phyloP scores from a whole-genome alignment of 2,797 vertebrate species.

The Gephyroberyx darwinii region DNA sequence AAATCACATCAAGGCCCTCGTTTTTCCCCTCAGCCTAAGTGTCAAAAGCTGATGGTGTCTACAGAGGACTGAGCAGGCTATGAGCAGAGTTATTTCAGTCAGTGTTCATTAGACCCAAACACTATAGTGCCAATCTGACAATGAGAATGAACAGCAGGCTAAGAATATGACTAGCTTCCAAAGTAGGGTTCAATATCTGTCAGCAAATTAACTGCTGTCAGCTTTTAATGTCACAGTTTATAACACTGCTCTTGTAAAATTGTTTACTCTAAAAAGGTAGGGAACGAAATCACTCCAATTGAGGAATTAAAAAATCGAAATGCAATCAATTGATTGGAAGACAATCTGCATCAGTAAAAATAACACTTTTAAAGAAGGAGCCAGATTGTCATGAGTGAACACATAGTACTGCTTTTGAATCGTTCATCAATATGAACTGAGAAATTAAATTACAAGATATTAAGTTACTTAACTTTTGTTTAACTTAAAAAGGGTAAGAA shows the following conservation, averaged over 20 bases:
- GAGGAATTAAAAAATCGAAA: neutral
- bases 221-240: constrained; percentile 38
- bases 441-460: neutral
- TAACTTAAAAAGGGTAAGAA: neutral
- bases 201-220: neutral
- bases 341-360: neutral
- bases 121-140: neutral
- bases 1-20: neutral
- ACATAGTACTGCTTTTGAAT: constrained; percentile 11
- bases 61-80: neutral
- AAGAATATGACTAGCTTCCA: neutral
- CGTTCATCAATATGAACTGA: constrained; percentile 16
- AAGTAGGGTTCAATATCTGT: constrained; percentile 1
- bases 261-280: constrained; percentile 6
- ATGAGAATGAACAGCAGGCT: neutral
- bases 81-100: neutral
- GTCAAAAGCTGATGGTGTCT: neutral
- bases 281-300: constrained; percentile 39
- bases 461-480: neutral
- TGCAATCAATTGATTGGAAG: no score
- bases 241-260: constrained; percentile 27
- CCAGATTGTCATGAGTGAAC: constrained; percentile 12
- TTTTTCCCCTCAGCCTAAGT: neutral
- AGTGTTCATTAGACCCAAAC: neutral
- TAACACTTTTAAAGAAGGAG: neutral